Base-by-base conservation (phyloP, 2,113 vertebrate species). In the Rhinoderma darwinii region DNA sequence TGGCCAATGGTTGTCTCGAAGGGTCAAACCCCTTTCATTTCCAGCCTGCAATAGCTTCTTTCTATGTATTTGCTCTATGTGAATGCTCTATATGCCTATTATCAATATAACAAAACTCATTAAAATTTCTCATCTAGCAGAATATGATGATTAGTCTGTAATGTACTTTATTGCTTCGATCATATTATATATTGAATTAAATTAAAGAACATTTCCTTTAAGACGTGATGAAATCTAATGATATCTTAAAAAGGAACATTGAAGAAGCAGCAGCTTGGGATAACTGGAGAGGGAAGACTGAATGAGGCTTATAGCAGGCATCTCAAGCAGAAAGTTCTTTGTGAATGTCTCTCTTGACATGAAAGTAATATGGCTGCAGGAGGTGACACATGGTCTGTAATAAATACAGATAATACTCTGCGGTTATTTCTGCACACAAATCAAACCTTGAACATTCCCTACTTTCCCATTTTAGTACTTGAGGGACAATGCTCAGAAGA, bases 131-230 rank as follows among this genome's bases (percentile, higher is more conserved):
- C 68, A 74, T 75, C 50, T 47, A 84, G 70, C 20, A 27, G 83
- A 56, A 74, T 75, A 43, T 84, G 37, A 59, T 84, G 70, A 83
- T 83, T 72, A 25, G 66, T 39, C 82, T 35, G 44, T 35, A 51
- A 51, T 72, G 68, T 59, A 14, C 66, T 84, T 56, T 74, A 74
- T 75, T 84, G 68, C 83, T 84, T 22, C 59, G 73, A 70, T 75
- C 70, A 84, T 73, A 54, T 74, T 35, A 30, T 50, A 84, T 73
- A 54, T 74, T 35, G 20, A 84, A 56, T 84, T 41, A 74, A 74
- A 84, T 74, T 51, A 50, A 50, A 70, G 35, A 68, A 68, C 81
- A 66, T 68, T 70, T 50, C 54, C 59, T 61, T 59, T 63, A 43
- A 41, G 56, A 41, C n/a, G 11, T 14, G 32, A 59, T 74, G 50